These are phyloP conservation scores for Tinamus major DNA, from an alignment of 2,797 vertebrate genomes.

Conservation along the genomic window DNA sequence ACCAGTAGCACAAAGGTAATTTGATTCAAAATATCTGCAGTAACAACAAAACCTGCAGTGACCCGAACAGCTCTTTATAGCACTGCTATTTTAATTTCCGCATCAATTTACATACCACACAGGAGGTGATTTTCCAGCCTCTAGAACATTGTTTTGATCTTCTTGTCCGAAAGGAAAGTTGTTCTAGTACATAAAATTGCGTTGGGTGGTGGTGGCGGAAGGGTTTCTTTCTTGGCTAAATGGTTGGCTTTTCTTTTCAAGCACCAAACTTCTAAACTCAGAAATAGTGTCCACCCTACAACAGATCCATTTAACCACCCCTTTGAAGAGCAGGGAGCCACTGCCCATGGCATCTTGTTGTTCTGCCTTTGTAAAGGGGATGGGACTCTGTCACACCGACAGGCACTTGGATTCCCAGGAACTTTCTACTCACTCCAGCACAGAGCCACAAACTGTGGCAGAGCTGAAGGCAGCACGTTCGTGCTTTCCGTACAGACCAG, in stretches of 20 bases:
- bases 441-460: not conserved
- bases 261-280: not conserved
- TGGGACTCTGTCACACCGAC: not conserved
- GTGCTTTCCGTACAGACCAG: not conserved
- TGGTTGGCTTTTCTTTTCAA: not conserved
- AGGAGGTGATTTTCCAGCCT: not conserved
- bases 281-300: not conserved
- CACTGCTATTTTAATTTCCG: not conserved
- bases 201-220: not conserved
- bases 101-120: constrained; percentile 33
- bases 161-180: not conserved
- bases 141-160: not conserved
- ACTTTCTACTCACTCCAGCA: not conserved
- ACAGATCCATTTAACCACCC: not conserved
- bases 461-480: not conserved
- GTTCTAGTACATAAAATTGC: not conserved
- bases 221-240: not conserved
- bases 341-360: not conserved
- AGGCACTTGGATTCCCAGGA: fast-evolving
- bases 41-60: not conserved
- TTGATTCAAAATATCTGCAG: not conserved
- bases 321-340: not conserved
- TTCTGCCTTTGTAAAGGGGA: not conserved
- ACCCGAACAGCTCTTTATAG: not conserved
- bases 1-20: not conserved